phyloP scores from a whole-genome alignment of 2,113 vertebrate genomes.

The Dasyurus viverrinus region DNA sequence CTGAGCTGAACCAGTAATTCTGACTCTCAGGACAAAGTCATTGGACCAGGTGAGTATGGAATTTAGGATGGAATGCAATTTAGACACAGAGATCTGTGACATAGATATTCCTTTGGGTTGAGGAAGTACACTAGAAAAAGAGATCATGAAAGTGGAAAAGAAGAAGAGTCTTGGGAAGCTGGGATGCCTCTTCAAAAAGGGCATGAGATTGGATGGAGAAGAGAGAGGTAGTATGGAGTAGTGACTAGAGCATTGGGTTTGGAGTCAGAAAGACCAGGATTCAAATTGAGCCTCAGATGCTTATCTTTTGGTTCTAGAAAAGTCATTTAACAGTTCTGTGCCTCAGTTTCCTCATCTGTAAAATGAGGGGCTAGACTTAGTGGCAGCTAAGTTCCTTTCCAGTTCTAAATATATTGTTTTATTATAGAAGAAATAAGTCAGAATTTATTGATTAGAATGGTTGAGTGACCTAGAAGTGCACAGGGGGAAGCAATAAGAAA shows the following conservation, averaged over 20 bases:
- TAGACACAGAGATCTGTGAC: not conserved
- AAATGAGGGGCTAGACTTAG: no score
- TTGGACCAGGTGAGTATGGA: not conserved
- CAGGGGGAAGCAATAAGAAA: no score
- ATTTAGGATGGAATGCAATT: not conserved
- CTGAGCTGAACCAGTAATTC: not conserved
- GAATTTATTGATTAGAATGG: no score
- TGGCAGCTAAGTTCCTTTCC: no score
- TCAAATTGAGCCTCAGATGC: not conserved
- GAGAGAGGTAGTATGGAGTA: not conserved
- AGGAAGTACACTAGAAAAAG: not conserved
- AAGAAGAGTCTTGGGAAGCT: not conserved
- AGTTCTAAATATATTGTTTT: no score
- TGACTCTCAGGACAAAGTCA: not conserved
- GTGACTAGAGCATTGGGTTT: not conserved
- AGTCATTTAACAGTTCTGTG: not conserved
- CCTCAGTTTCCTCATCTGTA: no score
- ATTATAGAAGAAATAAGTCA: no score
- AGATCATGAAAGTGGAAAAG: not conserved
- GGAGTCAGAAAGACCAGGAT: not conserved
- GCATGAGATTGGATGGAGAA: not conserved
- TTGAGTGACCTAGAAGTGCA: no score
- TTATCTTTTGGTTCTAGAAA: not conserved
- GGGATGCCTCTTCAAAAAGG: not conserved
- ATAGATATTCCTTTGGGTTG: not conserved